Conservation (phyloP, 2,113 vertebrate genomes). For the Cranoglanis bouderius region DNA sequence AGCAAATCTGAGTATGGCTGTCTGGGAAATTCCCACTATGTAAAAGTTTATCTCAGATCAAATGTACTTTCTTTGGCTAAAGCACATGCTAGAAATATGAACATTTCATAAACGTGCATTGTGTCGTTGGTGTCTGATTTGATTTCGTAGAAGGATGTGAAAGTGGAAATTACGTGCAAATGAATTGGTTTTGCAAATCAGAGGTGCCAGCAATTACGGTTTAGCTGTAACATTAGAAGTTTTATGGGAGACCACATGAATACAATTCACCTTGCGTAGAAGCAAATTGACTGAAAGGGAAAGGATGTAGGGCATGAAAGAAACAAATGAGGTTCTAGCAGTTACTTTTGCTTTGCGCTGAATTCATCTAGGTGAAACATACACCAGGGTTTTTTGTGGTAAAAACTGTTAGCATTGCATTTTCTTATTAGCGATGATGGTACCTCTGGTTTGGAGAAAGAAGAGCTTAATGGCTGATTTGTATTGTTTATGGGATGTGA, state of each 20-base stretch:
- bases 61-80: constrained; percentile 28
- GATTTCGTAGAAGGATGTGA: background rate
- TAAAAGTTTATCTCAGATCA: constrained; percentile 10
- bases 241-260: background rate
- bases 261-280: background rate
- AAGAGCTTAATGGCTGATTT: background rate
- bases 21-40: constrained; percentile 41
- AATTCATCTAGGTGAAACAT: background rate
- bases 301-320: background rate
- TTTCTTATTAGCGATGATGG: background rate
- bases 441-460: background rate
- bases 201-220: background rate
- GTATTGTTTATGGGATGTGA: background rate
- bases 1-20: constrained; percentile 29
- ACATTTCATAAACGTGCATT: constrained; percentile 8
- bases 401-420: background rate
- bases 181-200: background rate
- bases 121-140: constrained; percentile 8
- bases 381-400: background rate
- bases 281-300: background rate
- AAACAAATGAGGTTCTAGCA: background rate
- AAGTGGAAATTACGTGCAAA: background rate
- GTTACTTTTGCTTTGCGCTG: background rate
- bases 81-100: constrained; percentile 7
- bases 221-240: background rate